phyloP scores from a whole-genome alignment of 2,888 invertebrate genomes.

The Lucinisca nassula region DNA sequence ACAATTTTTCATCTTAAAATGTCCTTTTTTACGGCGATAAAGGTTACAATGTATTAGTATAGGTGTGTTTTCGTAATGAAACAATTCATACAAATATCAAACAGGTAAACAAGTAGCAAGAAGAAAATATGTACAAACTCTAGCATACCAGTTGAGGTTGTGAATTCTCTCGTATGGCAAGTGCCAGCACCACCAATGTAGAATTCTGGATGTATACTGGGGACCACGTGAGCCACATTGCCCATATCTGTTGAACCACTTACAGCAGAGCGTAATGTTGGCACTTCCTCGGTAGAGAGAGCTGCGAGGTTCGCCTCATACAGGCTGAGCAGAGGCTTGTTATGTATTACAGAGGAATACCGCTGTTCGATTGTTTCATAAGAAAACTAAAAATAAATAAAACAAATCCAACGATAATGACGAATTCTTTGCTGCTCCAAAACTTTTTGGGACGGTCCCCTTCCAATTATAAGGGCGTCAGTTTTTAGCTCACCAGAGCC shows the following conservation, averaged over 20 bases:
- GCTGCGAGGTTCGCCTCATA: slow-evolving; percentile 43
- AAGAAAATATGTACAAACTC: no score
- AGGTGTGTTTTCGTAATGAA: no score
- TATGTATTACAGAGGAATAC: slow-evolving; percentile 55
- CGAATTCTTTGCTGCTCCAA: no score
- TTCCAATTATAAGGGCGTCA: no score
- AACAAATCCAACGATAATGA: no score
- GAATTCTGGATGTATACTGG: slow-evolving; percentile 81
- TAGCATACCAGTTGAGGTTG: slow-evolving; percentile 72
- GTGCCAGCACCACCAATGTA: slow-evolving; percentile 73
- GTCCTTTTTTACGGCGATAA: no score
- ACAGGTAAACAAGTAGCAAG: no score
- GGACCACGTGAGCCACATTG: slow-evolving; percentile 82
- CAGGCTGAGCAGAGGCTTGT: slow-evolving; percentile 29
- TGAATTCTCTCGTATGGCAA: slow-evolving; percentile 80
- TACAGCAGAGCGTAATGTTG: not conserved
- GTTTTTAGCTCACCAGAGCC: no score
- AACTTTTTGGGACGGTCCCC: no score
- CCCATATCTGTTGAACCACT: slow-evolving; percentile 82
- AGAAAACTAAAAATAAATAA: not conserved
- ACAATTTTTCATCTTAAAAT: no score
- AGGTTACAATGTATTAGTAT: no score
- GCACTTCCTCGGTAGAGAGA: slow-evolving; percentile 19
- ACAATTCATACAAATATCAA: no score
- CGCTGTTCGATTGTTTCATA: not conserved